Percentiles rank a stretch among this genome's conserved stretches.
phyloP scores from a whole-genome alignment of 1,140 invertebrate genomes.

The Ips typographus region DNA sequence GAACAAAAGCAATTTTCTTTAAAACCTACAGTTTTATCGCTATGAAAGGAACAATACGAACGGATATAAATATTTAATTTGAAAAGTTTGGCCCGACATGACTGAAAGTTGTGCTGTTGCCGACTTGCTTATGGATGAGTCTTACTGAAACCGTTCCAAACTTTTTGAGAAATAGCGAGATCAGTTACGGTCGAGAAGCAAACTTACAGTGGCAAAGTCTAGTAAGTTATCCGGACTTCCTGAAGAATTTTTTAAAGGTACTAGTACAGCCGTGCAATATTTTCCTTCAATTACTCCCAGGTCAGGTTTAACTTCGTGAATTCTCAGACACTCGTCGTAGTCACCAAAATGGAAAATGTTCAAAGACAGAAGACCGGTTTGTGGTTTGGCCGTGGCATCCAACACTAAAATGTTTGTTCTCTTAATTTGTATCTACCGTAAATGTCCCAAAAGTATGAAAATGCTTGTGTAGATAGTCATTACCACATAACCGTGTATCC shows the following conservation, averaged over 20 bases:
- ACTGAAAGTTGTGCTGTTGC: constrained; percentile 1
- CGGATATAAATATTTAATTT: constrained; percentile 7
- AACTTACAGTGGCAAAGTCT: constrained; percentile 21
- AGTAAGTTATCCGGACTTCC: constrained; percentile 11
- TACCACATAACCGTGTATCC: too few species aligned
- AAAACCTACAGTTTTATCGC: constrained; percentile 2
- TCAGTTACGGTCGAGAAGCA: too few species aligned
- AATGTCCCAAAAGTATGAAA: too few species aligned
- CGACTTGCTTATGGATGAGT: constrained; percentile 3
- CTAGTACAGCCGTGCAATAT: constrained; percentile 40
- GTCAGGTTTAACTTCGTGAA: constrained; percentile 19
- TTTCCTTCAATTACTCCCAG: constrained; percentile 36
- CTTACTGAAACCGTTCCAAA: background rate
- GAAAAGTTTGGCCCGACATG: background rate
- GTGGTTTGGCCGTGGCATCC: constrained; percentile 42
- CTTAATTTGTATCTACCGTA: too few species aligned
- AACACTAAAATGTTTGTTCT: constrained; percentile 31
- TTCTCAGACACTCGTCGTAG: constrained; percentile 40
- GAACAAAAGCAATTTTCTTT: constrained; percentile 5
- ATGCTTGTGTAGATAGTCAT: too few species aligned
- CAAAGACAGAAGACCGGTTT: constrained; percentile 36
- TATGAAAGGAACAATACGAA: constrained; percentile 2
- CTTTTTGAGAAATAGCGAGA: background rate
- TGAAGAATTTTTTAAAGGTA: constrained; percentile 17
- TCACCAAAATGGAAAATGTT: constrained; percentile 38